These are phyloP conservation scores for Jordanella pulchra DNA, from an alignment of 2,797 vertebrate species.

Conservation along the genomic window DNA sequence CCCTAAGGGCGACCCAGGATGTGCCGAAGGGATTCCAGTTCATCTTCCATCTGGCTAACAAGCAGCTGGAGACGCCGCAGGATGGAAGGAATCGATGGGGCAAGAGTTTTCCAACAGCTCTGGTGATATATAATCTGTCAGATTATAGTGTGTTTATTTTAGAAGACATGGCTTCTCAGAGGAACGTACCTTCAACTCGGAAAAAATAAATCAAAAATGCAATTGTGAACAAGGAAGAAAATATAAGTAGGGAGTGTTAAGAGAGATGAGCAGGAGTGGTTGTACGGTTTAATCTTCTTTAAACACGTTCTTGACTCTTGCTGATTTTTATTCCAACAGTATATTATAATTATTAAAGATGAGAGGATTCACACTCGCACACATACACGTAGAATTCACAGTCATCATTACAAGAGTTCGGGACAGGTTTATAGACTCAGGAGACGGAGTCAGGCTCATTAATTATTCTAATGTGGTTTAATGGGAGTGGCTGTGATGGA, in stretches of 20 bases:
- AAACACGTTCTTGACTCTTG: slow-evolving; percentile 48
- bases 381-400: slow-evolving; percentile 48
- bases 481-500: slow-evolving; percentile 57
- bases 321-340: slow-evolving; percentile 61
- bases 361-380: slow-evolving; percentile 22
- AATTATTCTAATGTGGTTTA: slow-evolving; percentile 76
- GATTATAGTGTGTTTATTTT: slow-evolving; percentile 36
- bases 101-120: slow-evolving; percentile 17
- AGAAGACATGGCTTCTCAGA: slow-evolving; percentile 36
- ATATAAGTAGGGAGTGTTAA: slow-evolving; percentile 34
- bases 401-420: slow-evolving; percentile 63
- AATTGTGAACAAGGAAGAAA: slow-evolving; percentile 21
- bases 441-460: slow-evolving; percentile 69
- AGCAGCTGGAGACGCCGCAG: slow-evolving; percentile 15
- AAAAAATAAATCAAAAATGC: slow-evolving; percentile 34
- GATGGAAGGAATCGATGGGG: slow-evolving; percentile 13
- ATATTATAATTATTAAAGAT: slow-evolving; percentile 67
- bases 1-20: slow-evolving; percentile 34
- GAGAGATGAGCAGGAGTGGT: slow-evolving; percentile 33
- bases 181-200: slow-evolving; percentile 21
- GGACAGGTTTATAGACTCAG: slow-evolving; percentile 72
- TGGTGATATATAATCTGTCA: slow-evolving; percentile 41
- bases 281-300: slow-evolving; percentile 56
- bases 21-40: slow-evolving; percentile 32
- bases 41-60: slow-evolving; percentile 38